Conservation (phyloP, 1,140 invertebrate species). For the Drosophila simulans region DNA sequence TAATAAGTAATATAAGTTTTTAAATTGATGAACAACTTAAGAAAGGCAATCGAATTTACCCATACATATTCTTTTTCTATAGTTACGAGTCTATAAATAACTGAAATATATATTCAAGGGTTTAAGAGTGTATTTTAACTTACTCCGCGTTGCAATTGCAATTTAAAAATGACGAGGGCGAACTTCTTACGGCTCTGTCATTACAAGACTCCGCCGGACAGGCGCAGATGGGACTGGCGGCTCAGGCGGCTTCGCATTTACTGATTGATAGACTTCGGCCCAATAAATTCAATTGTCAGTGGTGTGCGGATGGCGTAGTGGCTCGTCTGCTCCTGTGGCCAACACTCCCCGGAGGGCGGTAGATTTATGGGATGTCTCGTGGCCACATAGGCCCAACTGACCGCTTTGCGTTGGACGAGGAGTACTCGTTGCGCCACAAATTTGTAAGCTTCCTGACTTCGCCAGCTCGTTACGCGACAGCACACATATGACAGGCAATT, state of each 20-base stretch:
- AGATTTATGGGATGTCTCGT: conserved; percentile 54
- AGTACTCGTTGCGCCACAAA: conserved; percentile 44
- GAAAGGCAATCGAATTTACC: no score
- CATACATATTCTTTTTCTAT: no score
- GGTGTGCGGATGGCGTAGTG: conserved; percentile 20
- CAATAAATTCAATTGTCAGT: conserved; percentile 81
- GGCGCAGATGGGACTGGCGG: conserved; percentile 1
- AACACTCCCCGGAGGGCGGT: conserved; percentile 15
- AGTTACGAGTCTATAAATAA: background rate
- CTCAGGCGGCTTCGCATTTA: conserved; percentile 63
- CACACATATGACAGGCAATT: conserved; percentile 78
- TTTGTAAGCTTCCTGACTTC: conserved; percentile 68
- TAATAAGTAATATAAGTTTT: no score
- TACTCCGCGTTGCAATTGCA: background rate
- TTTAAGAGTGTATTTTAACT: background rate
- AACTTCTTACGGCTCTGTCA: conserved; percentile 53
- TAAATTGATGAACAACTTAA: no score
- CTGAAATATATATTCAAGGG: background rate
- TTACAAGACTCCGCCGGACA: conserved; percentile 39
- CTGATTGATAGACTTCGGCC: conserved; percentile 74
- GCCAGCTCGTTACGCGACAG: conserved; percentile 70
- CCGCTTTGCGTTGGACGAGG: conserved; percentile 34
- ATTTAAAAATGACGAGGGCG: conserved; percentile 16
- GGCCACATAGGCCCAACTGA: conserved; percentile 23
- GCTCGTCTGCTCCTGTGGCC: conserved; percentile 21